Conservation (phyloP, 2,888 invertebrate species). For the Drosophila vallismaia region DNA sequence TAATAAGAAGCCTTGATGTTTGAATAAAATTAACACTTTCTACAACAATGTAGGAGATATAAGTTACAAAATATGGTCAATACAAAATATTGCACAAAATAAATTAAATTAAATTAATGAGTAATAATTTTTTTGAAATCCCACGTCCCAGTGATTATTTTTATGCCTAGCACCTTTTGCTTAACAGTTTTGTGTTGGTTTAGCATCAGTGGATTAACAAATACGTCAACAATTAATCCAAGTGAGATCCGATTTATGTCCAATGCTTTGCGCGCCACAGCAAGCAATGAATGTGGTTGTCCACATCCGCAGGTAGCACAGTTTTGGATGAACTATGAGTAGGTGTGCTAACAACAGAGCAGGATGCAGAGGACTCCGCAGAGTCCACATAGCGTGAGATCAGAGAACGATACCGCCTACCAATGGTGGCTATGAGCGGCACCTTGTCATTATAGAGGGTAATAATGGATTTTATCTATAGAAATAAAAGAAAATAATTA, state of each 20-base stretch:
- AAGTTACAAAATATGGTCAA: neutral
- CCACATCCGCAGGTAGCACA: conserved; percentile 76
- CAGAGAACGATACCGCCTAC: conserved; percentile 93
- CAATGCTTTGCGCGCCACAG: conserved; percentile 83
- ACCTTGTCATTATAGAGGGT: conserved; percentile 85
- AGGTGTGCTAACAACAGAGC: conserved; percentile 61
- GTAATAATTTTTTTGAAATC: neutral
- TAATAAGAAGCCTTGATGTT: neutral
- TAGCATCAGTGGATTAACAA: conserved; percentile 39
- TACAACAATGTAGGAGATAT: neutral
- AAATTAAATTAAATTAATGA: neutral
- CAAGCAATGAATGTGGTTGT: conserved; percentile 82
- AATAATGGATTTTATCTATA: conserved; percentile 87
- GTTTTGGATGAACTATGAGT: conserved; percentile 70
- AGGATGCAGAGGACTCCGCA: conserved; percentile 49
- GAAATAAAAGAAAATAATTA: neutral
- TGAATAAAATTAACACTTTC: neutral
- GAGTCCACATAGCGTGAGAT: conserved; percentile 87
- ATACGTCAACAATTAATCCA: conserved; percentile 48
- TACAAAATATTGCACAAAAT: neutral
- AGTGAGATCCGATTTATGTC: conserved; percentile 76
- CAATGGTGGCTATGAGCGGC: conserved; percentile 90
- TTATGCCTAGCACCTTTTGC: conserved; percentile 20
- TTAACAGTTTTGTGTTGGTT: conserved; percentile 34
- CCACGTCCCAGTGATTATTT: neutral